Conservation (phyloP, 2,797 vertebrate genomes). For the Tadarida brasiliensis region DNA sequence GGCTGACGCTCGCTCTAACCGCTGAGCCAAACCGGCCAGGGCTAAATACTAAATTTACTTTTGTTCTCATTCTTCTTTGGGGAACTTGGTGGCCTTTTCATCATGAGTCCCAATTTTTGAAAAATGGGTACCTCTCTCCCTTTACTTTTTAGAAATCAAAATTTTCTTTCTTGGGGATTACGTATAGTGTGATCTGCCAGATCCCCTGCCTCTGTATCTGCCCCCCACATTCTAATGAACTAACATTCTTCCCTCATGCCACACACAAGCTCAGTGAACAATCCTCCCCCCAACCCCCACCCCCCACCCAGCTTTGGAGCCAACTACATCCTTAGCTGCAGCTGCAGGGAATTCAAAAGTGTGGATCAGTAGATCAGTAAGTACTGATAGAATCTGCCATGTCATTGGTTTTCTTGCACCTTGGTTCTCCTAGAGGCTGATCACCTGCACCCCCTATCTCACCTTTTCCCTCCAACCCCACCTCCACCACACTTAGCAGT, state of each 20-base stretch:
- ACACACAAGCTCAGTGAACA: not conserved
- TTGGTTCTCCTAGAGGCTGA: not conserved
- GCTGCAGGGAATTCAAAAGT: not conserved
- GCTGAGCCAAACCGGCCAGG: no score
- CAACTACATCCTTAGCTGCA: not conserved
- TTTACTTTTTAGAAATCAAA: not conserved
- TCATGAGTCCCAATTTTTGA: not conserved
- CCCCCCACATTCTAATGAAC: not conserved
- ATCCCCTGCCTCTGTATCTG: not conserved
- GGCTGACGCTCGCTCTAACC: no score
- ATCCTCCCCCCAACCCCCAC: no score
- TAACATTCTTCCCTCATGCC: not conserved
- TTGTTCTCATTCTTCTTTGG: not conserved
- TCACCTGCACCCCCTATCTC: not conserved
- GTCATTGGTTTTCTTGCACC: not conserved
- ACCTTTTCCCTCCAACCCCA: no score
- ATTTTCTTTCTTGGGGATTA: not conserved
- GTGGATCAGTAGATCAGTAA: not conserved
- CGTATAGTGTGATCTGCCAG: not conserved
- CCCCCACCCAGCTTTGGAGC: not conserved
- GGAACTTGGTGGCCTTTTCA: not conserved
- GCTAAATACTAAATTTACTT: not conserved
- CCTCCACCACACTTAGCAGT: not conserved
- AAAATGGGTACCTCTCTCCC: not conserved
- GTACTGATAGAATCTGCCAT: fast-evolving